Evolutionary conservation across 2,113 vertebrate species (phyloP).

Genomic region (Chamaetylas fuelleborni): DNA sequence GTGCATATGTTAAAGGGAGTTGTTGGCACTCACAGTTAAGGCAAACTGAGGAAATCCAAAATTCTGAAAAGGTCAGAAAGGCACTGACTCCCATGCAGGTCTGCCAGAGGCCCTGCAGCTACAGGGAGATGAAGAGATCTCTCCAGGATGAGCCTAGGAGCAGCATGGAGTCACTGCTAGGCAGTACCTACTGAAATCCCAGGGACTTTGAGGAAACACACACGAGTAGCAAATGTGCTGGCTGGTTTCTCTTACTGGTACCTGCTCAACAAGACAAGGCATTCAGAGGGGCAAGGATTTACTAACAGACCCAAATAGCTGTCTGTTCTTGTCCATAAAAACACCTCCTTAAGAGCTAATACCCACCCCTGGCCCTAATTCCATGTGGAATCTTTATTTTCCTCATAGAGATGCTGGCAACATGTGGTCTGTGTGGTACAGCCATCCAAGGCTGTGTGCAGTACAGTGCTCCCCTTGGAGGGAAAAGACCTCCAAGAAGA

Average conservation of each 20-base stretch:
- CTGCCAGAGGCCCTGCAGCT: neutral
- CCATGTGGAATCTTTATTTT: neutral
- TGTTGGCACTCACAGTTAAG: neutral
- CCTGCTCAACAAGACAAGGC: neutral
- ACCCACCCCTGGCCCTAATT: neutral
- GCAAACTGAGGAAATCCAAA: neutral
- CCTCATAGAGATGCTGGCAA: neutral
- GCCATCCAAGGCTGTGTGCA: neutral
- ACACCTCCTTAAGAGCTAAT: neutral
- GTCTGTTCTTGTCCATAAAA: neutral
- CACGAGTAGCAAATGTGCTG: neutral
- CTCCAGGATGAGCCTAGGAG: neutral
- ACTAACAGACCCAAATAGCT: neutral
- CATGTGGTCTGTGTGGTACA: accelerated
- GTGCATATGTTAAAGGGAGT: neutral
- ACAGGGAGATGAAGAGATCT: neutral
- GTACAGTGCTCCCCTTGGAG: neutral
- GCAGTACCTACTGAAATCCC: no score
- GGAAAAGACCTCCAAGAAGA: neutral
- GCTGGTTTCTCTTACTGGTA: neutral
- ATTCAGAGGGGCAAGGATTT: neutral
- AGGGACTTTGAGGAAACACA: neutral
- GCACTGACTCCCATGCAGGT: neutral
- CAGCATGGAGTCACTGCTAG: neutral
- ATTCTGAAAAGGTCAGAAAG: neutral